Conservation (phyloP, 2,797 vertebrate species). For the Hippopotamyrus pictus region DNA sequence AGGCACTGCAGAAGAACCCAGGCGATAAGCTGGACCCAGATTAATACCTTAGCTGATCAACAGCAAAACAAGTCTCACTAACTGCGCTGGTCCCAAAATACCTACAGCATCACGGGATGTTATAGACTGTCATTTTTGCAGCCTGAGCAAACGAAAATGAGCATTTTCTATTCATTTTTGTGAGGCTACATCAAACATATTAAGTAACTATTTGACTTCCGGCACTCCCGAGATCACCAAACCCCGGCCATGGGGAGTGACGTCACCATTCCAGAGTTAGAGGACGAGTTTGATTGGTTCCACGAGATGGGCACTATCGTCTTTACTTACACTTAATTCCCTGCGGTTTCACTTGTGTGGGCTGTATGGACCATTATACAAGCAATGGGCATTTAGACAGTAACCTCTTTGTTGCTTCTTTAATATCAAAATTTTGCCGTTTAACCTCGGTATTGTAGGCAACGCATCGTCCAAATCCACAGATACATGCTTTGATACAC, state of each 20-base stretch:
- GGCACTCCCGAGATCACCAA: neutral
- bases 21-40: neutral
- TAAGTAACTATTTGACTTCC: neutral
- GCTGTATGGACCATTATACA: neutral
- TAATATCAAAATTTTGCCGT: neutral
- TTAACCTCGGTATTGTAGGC: neutral
- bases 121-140: neutral
- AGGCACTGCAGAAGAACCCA: neutral
- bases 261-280: neutral
- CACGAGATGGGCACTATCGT: neutral
- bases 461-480: neutral
- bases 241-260: neutral
- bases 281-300: neutral
- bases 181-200: neutral
- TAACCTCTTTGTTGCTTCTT: neutral
- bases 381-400: neutral
- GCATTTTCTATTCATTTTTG: neutral
- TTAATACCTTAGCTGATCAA: neutral
- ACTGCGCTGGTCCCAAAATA: neutral
- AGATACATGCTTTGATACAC: neutral
- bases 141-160: neutral
- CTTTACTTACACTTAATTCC: neutral
- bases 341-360: neutral
- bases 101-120: neutral
- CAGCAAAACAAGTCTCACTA: neutral